Conservation (phyloP, 1,140 invertebrate species). For the Luehdorfia chinensis region DNA sequence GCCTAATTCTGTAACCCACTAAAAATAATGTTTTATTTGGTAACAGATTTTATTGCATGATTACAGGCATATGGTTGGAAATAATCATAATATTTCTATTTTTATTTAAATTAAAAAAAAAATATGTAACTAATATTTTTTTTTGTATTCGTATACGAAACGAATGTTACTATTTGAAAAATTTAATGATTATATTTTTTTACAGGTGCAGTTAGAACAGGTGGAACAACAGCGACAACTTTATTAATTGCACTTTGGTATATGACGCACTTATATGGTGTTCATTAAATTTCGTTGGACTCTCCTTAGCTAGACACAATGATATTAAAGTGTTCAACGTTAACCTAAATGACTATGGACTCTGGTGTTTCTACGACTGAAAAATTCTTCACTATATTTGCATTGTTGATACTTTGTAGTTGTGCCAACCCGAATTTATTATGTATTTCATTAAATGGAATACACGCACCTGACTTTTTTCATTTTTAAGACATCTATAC, state of each 20-base stretch:
- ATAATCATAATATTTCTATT: no score
- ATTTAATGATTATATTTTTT: no score
- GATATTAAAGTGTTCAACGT: slow-evolving; percentile 27
- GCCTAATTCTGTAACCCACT: no score
- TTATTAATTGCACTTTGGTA: slow-evolving; percentile 3
- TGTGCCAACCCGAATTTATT: slow-evolving; percentile 71
- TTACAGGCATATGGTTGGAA: no score
- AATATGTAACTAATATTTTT: no score
- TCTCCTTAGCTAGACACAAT: slow-evolving; percentile 23
- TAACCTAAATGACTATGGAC: slow-evolving; percentile 33
- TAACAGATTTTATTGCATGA: no score
- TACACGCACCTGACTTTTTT: slow-evolving; percentile 28
- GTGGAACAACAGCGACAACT: background rate
- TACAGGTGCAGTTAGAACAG: slow-evolving; percentile 8
- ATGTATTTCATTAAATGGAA: slow-evolving; percentile 71
- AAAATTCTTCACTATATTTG: slow-evolving; percentile 53
- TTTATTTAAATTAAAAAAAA: no score
- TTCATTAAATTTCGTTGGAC: slow-evolving; percentile 1
- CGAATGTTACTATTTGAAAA: no score
- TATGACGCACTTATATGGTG: slow-evolving; percentile 1
- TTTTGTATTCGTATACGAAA: no score
- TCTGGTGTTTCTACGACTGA: slow-evolving; percentile 54
- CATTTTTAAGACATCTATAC: background rate
- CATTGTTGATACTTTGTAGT: slow-evolving; percentile 61
- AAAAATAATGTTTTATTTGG: no score